Conservation (phyloP, 2,113 vertebrate species). For the Coptodon bakossiorum region DNA sequence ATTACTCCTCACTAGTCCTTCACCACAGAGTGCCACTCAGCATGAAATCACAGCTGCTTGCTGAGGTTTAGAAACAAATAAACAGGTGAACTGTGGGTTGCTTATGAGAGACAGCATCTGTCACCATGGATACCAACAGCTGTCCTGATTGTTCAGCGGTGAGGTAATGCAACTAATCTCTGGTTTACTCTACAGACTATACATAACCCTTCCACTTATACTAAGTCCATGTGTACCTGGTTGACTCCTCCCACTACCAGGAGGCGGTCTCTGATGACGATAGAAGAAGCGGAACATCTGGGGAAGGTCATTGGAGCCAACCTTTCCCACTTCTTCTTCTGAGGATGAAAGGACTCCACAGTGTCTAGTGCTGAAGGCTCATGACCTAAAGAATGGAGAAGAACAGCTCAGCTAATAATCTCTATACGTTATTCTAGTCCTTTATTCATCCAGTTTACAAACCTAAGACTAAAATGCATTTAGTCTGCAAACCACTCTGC, state of each 20-base stretch:
- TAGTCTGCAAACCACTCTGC: background rate
- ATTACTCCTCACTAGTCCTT: background rate
- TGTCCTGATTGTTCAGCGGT: background rate
- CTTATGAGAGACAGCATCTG: background rate
- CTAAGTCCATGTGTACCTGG: slow-evolving; percentile 35
- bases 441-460: background rate
- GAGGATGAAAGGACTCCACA: slow-evolving; percentile 85
- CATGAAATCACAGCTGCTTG: background rate
- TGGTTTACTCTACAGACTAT: background rate
- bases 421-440: background rate
- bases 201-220: background rate
- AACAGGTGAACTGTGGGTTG: background rate
- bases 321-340: slow-evolving; percentile 89
- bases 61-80: background rate
- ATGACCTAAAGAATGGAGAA: slow-evolving; percentile 73
- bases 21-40: background rate
- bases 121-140: background rate
- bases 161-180: background rate
- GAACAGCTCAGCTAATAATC: accelerated
- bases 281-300: slow-evolving; percentile 89
- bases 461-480: background rate
- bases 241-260: slow-evolving; percentile 91
- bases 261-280: slow-evolving; percentile 84
- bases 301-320: slow-evolving; percentile 87
- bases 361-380: slow-evolving; percentile 89